A percentile compares a stretch with the other conserved stretches of the same genome.
phyloP scores from a whole-genome alignment of 2,113 vertebrate genomes.

The Ictalurus furcatus region DNA sequence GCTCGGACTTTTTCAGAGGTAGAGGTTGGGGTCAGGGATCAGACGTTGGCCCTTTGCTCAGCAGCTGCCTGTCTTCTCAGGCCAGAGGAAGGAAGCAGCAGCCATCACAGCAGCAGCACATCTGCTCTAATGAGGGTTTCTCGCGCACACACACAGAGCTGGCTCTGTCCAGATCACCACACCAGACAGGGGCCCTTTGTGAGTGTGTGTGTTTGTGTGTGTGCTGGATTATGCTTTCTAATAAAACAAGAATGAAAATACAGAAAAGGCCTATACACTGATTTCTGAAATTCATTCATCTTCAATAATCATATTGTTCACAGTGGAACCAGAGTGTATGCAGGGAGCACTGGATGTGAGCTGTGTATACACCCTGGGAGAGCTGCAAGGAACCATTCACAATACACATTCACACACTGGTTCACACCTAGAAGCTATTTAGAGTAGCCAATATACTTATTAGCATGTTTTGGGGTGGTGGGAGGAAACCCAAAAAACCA shows the following conservation, averaged over 20 bases:
- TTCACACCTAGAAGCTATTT: neutral
- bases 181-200: slow-evolving; percentile 54
- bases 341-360: neutral
- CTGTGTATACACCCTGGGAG: neutral
- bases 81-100: slow-evolving; percentile 63
- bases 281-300: neutral
- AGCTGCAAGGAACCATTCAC: neutral
- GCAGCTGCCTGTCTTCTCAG: slow-evolving; percentile 79
- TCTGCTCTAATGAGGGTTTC: slow-evolving; percentile 66
- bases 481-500: neutral
- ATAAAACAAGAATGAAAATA: neutral
- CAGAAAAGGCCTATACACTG: neutral
- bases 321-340: neutral
- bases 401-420: neutral
- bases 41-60: slow-evolving; percentile 74
- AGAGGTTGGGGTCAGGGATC: slow-evolving; percentile 63
- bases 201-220: slow-evolving; percentile 24
- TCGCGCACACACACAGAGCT: slow-evolving; percentile 9
- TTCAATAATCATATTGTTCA: neutral
- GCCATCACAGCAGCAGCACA: slow-evolving; percentile 69
- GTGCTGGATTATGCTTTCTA: slow-evolving; percentile 57
- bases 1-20: slow-evolving; percentile 48
- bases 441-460: neutral
- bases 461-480: neutral
- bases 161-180: slow-evolving; percentile 39